phyloP scores from a whole-genome alignment of 2,113 vertebrate genomes.

The Tympanuchus pallidicinctus region DNA sequence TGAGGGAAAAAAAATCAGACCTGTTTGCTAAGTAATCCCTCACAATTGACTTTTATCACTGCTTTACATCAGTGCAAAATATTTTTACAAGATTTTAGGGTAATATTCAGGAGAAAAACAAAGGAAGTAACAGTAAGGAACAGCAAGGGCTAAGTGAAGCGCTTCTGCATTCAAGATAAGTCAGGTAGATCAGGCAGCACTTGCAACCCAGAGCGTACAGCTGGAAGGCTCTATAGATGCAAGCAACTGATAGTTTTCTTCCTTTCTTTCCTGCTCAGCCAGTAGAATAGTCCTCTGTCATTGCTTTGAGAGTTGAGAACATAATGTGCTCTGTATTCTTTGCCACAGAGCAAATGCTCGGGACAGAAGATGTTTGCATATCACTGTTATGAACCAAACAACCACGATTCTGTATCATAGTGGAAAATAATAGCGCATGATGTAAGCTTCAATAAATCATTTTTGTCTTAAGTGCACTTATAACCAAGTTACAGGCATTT shows the following conservation, averaged over 20 bases:
- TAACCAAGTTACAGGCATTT: conserved; percentile 14
- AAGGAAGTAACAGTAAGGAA: background rate
- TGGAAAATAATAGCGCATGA: conserved; percentile 60
- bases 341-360: conserved; percentile 7
- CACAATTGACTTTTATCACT: background rate
- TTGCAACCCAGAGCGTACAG: background rate
- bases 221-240: background rate
- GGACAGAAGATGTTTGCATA: conserved; percentile 44
- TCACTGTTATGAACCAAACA: conserved; percentile 30
- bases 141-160: background rate
- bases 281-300: background rate
- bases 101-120: background rate
- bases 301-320: background rate
- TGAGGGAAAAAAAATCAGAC: background rate
- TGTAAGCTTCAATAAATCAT: conserved; percentile 28
- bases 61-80: background rate
- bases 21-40: background rate
- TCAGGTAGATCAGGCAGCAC: background rate
- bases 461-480: conserved; percentile 31
- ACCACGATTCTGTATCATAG: conserved; percentile 41
- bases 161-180: background rate
- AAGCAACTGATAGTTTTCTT: background rate
- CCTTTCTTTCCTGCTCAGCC: background rate
- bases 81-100: background rate
- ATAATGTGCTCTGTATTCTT: conserved; percentile 47